phyloP scores from a whole-genome alignment of 92 coral and sea anemone genomes.

The Zoanthus gigantus region DNA sequence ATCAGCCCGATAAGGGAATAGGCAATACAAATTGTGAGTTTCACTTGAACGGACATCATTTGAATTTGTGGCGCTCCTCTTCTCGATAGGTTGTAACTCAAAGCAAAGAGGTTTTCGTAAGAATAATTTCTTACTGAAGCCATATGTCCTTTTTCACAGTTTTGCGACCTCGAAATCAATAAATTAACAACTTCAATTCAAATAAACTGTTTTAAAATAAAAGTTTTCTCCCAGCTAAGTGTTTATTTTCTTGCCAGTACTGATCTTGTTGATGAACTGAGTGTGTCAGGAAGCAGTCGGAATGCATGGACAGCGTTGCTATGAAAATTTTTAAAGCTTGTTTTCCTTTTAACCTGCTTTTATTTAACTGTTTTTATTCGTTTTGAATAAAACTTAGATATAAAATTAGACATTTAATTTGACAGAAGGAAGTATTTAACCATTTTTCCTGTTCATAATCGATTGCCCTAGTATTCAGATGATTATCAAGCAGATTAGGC shows the following conservation, averaged over 20 bases:
- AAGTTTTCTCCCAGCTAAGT: no score
- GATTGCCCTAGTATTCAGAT: not conserved
- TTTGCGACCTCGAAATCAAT: not conserved
- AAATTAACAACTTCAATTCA: not conserved
- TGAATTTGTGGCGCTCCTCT: not conserved
- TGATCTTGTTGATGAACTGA: no score
- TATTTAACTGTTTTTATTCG: not conserved
- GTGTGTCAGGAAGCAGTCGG: no score
- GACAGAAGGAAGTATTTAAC: not conserved
- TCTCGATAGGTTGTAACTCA: not conserved
- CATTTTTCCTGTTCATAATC: not conserved
- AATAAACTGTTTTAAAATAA: not conserved
- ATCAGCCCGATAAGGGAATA: constrained; percentile 10
- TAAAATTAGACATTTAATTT: not conserved
- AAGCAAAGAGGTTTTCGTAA: not conserved
- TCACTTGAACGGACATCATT: not conserved
- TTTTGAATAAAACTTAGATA: not conserved
- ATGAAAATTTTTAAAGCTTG: not conserved
- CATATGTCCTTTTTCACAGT: not conserved
- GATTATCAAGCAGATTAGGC: not conserved
- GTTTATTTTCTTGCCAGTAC: no score
- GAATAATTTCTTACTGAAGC: not conserved
- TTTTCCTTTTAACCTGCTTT: not conserved
- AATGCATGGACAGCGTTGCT: not conserved
- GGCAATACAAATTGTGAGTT: not conserved